Evolutionary conservation across 2,797 vertebrate genomes (phyloP), one percentile per base, ranked within the genome.

Genomic region (Margarornis squamiger): DNA sequence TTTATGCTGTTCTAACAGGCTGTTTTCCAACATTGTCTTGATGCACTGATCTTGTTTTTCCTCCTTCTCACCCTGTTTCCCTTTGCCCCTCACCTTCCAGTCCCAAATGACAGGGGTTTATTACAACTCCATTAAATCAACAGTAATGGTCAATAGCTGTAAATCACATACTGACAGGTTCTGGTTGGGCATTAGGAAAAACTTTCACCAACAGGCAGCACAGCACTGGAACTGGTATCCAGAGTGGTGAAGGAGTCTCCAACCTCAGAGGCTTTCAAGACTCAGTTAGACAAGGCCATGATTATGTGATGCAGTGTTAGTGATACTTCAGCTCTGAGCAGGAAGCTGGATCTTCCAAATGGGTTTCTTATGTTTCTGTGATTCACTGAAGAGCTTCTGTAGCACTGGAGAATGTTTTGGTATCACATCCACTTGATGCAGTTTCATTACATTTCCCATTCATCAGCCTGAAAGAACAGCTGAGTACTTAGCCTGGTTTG

Each of bases 361-460:
- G 45, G 45, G 4, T 63, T 80, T 80, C 58, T 73, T 57, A 17
- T 5, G 4, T 59, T 86, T 55, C 59, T 76, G 22, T 59, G 49
- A 26, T 43, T 72, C 41, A 39, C 10, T 55, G n/a, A 55, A 86
- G 45, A 55, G 30, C 19, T 88, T 92, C 63, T 65, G 14, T n/a
- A 51, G 36, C 32, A 21, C 36, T 75, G 58, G 52, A 43, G 54
- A 72, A 34, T 0, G 0, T 75, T 63, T 32, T 2, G 4, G 9
- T 46, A 54, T 79, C 58, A 67, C 24, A 54, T 26, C 26, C 39
- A 38, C 26, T 45, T 29, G 46, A 66, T 73, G 46, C 38, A 62
- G 34, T 46, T 84, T 51, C 67, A 61, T 92, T 52, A 67, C 20
- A 52, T 63, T 90, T 79, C 32, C 45, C 24, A 67, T 92, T 90